These are phyloP conservation scores for Chaitophorus viminalis DNA, from an alignment of 2,888 invertebrate genomes.

Conservation along the genomic window DNA sequence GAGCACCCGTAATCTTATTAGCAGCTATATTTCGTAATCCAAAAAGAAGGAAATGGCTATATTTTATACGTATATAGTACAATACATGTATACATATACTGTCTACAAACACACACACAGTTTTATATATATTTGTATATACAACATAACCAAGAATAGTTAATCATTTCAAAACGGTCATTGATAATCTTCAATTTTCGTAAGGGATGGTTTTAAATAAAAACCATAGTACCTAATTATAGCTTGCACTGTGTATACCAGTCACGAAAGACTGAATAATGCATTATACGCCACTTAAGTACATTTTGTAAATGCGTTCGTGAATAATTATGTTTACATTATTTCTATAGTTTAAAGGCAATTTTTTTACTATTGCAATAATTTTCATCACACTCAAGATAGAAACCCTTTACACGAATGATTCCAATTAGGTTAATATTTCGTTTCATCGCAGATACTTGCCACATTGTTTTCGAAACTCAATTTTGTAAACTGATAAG, in stretches of 20 bases:
- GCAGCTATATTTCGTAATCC: slow-evolving; percentile 61
- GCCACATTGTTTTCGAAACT: no score
- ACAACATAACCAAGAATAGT: slow-evolving; percentile 11
- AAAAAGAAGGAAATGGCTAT: slow-evolving; percentile 43
- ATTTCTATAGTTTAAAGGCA: no score
- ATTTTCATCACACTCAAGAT: no score
- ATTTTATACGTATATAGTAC: neutral
- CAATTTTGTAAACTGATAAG: no score
- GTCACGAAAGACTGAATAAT: neutral
- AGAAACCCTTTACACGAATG: no score
- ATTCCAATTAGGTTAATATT: no score
- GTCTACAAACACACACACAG: neutral
- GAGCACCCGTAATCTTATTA: slow-evolving; percentile 60
- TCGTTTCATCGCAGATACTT: no score
- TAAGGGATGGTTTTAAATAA: neutral
- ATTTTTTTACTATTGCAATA: no score
- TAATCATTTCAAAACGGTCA: slow-evolving; percentile 42
- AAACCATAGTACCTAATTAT: neutral
- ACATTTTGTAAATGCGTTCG: no score
- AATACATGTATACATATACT: slow-evolving; percentile 1
- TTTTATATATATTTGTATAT: neutral
- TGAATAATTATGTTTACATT: no score
- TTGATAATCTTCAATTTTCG: slow-evolving; percentile 17
- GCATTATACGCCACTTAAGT: neutral
- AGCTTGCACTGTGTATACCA: no score